Evolutionary conservation across 2,113 vertebrate species (phyloP), one percentile per base, ranked within the genome.

Genomic region (Leptodactylus fuscus): DNA sequence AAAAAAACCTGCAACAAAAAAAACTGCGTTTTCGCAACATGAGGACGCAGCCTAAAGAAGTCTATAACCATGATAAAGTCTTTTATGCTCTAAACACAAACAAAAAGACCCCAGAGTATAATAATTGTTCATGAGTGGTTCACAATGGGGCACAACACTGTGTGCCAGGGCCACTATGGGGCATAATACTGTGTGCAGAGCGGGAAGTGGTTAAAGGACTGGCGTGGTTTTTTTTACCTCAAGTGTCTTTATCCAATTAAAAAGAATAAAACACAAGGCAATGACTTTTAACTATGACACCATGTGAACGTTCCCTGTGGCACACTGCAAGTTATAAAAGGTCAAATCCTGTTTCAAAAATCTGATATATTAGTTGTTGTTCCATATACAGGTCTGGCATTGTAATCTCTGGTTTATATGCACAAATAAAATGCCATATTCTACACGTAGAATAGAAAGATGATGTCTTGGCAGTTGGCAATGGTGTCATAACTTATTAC

Each of bases 291-390:
- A 34, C 22, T 77, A 3, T 53, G 74, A 53, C 74, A 53, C 29
- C 11, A 53, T 10, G 29, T 1, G 8, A n/a, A 13, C 53, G 74
- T 51, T 76, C 41, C 41, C 41, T 4, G 41, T 44, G 41, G 41
- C 41, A 44, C 41, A 44, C 55, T 36, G 46, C 1, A 11, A 20
- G 41, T 4, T 22, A 36, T 11, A 5, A 53, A 77, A 77, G 49
- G 75, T 53, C 48, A 77, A 73, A n/a, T 36, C 48, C 48, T 34
- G 8, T 76, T 76, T 18, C n/a, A 76, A 51, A 49, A 49, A 11
- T 76, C 13, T 32, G 18, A 34, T 53, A 27, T 76, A 51, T 32
- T 49, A 51, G 18, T 16, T 76, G 27, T 53, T 76, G 48, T 20
- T 76, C 73, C 20, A 16, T 53, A 76, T 34, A 76, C 74, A 53